Conservation (phyloP, 2,888 invertebrate genomes). For the Pyrrhia umbra region DNA sequence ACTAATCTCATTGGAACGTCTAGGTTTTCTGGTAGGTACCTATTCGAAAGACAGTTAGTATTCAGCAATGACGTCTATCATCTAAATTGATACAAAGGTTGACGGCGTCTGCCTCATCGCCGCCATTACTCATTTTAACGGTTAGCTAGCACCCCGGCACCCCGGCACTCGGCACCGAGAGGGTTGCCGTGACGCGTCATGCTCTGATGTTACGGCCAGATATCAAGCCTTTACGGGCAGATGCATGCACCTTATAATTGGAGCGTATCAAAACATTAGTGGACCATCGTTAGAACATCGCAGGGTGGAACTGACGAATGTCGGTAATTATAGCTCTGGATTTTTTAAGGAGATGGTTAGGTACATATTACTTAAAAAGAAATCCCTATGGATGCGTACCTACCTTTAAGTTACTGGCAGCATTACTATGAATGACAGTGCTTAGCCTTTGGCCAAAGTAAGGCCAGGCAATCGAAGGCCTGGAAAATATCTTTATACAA, state of each 20-base stretch:
- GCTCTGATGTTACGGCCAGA: constrained; percentile 83
- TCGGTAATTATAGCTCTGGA: constrained; percentile 54
- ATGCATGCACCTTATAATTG: constrained; percentile 84
- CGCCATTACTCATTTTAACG: constrained; percentile 89
- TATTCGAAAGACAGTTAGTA: too few relatives aligned
- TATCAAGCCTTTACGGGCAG: constrained; percentile 83
- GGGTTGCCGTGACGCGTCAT: constrained; percentile 84
- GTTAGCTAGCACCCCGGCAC: constrained; percentile 77
- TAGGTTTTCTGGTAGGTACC: too few relatives aligned
- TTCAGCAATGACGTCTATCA: neutral
- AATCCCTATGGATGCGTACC: too few relatives aligned
- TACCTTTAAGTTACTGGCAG: too few relatives aligned
- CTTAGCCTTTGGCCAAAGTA: too few relatives aligned
- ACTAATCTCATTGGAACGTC: too few relatives aligned
- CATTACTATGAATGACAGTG: too few relatives aligned
- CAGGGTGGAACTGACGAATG: constrained; percentile 47
- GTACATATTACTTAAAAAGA: too few relatives aligned
- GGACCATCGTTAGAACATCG: constrained; percentile 59
- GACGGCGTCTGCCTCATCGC: constrained; percentile 66
- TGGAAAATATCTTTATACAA: too few relatives aligned
- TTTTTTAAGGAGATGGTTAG: too few relatives aligned
- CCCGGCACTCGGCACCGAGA: constrained; percentile 67
- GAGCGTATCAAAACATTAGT: constrained; percentile 89
- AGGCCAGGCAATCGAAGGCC: too few relatives aligned
- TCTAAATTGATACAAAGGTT: constrained; percentile 63